Evolutionary conservation across 2,113 vertebrate species (phyloP), one percentile per base, ranked within the genome.

Genomic region (Anthoscopus minutus): DNA sequence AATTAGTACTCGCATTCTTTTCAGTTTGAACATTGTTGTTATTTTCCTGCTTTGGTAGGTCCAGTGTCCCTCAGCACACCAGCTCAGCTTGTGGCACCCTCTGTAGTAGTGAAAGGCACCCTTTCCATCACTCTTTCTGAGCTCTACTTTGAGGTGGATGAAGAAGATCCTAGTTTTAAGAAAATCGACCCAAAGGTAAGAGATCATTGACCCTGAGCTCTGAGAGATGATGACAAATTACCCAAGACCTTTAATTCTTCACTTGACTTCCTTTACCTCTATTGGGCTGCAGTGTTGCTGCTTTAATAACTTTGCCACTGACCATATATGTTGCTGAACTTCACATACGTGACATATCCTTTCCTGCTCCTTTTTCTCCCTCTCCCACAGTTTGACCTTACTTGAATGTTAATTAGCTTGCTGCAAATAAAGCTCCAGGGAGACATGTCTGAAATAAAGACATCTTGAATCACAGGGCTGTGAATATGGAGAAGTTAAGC

Each of bases 81-180:
- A 35, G 99, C 98, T 38, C 99, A 99, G 97, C 98, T 99, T 83
- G 98, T 99, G 95, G 98, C 99, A 94, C 99, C 99, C 77, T 99
- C 98, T 3, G 97, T 95, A 27, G 98, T 99, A 72, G 97, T 99
- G 95, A 99, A 97, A 97, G 99, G 99, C 76, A 99, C 98, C 56
- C 98, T 99, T 96, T 99, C 99, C 94, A 97, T 99, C 98, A 99
- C 99, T 82, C 97, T 98, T 93, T 99, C 98, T 48, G 99, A 99
- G 97, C 98, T 99, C 93, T 99, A 98, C 98, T 99, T 99, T 93
- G 99, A 99, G 97, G 99, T 99, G 97, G 99, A 99, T 93, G 99
- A 99, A 97, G 99, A 99, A 82, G 99, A 99, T 80, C 97, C 98
- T 58, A 97, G 97, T 98, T 99, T 99, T 98, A 99, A 98, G 98